These are phyloP conservation scores for Cherax destructor DNA, from an alignment of 1,140 invertebrate species.

Conservation along the genomic window DNA sequence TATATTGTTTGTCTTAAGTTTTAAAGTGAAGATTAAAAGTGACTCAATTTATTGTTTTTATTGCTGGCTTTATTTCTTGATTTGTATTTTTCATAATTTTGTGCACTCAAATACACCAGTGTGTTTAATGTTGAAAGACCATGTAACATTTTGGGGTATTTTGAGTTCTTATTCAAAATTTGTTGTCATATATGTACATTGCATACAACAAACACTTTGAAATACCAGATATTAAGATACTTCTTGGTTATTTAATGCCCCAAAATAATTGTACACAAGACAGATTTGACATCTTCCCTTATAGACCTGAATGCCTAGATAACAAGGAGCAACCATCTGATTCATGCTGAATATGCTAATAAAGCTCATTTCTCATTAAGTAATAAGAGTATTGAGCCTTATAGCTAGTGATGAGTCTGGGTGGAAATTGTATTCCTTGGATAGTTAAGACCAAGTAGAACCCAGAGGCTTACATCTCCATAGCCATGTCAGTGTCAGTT, in stretches of 20 bases:
- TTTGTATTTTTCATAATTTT: neutral
- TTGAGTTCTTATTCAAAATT: neutral
- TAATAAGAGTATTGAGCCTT: neutral
- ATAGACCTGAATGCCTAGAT: constrained; percentile 2
- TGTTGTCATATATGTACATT: neutral
- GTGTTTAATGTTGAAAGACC: constrained; percentile 21
- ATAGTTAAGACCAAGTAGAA: constrained; percentile 29
- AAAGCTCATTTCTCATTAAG: neutral
- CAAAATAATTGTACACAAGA: neutral
- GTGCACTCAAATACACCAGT: neutral
- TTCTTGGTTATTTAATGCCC: neutral
- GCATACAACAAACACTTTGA: neutral
- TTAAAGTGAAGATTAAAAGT: neutral
- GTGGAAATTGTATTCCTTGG: neutral
- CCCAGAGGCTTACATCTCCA: constrained; percentile 48
- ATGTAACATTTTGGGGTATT: constrained; percentile 13
- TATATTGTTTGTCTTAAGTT: neutral
- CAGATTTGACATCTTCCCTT: neutral
- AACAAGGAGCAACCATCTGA: constrained; percentile 11
- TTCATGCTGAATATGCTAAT: neutral
- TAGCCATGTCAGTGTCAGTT: constrained; percentile 61
- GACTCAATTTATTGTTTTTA: constrained; percentile 2
- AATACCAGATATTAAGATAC: neutral
- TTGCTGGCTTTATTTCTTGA: neutral
- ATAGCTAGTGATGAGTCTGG: neutral